Base-by-base conservation (phyloP, 2,797 vertebrate genomes). In the Pempheris klunzingeri region DNA sequence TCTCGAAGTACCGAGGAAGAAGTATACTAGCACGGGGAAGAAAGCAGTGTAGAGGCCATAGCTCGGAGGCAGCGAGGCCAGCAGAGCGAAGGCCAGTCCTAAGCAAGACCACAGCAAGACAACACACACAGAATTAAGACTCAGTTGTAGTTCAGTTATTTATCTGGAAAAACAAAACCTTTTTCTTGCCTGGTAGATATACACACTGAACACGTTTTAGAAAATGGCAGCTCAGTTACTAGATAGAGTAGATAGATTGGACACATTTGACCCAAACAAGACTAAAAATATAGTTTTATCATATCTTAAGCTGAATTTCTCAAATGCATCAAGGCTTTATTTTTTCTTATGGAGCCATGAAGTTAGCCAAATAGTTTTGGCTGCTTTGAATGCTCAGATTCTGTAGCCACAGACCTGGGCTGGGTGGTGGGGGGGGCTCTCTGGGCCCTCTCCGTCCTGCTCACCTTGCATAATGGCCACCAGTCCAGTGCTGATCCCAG, bases 401-500 rank as follows among this genome's bases (percentile, higher is more conserved):
- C 38, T n/a, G 18, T 22, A 28, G 36, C 5, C 28, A 30, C 34
- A 55, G 24, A 32, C 17, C 17, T 3, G 2, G 3, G 5, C 10
- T n/a, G n/a, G n/a, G n/a, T n/a, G n/a, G n/a, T n/a, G n/a, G n/a
- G n/a, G n/a, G n/a, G n/a, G n/a, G n/a, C n/a, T n/a, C n/a, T n/a
- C 17, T 3, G 2, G 3, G 5, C 10, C 17, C n/a, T 28, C 22
- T 13, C 14, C 2, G 1, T 52, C 6, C 18, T 44, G 34, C 14
- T 93, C 93, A 99, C 98, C 98, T 96, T 99, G 98, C 71, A 99
- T 93, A 44, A 99, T 96, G 58, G 96, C 94, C 39, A 99, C 96
- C 0, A 99, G 83, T 34, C 98, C 97, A 0, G 98, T 99, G 92
- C 96, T 99, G 87, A 99, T 58, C 32, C 98, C 97, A 0, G 98